A percentile compares a stretch with the other conserved stretches of the same genome.
Evolutionary conservation across 2,888 invertebrate species (phyloP).

Genomic region (Troides oblongomaculatus): DNA sequence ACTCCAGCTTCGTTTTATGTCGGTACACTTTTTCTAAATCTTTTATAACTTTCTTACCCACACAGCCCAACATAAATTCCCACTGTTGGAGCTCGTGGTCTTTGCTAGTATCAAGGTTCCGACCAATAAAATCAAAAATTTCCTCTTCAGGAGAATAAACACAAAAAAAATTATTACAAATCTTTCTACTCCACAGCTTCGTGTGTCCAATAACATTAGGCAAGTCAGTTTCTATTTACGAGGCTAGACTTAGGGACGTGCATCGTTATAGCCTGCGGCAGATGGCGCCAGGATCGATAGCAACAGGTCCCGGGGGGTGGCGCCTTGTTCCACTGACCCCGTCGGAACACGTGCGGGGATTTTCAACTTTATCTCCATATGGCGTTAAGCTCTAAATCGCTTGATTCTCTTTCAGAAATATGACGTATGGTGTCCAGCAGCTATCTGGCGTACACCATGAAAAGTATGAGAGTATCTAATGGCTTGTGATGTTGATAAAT

Average conservation of each 20-base stretch:
- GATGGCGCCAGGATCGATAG: conserved; percentile 59
- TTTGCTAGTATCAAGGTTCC: too few species aligned
- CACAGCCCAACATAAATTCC: too few species aligned
- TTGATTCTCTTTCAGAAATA: background rate
- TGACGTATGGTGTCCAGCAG: background rate
- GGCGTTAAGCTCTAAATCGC: background rate
- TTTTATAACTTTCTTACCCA: too few species aligned
- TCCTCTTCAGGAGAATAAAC: too few species aligned
- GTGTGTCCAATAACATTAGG: conserved; percentile 24
- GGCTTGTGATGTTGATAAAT: conserved; percentile 29
- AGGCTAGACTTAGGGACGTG: conserved; percentile 31
- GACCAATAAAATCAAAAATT: too few species aligned
- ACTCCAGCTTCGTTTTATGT: too few species aligned
- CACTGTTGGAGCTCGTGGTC: too few species aligned
- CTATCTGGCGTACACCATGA: conserved; percentile 16
- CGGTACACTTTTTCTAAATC: too few species aligned
- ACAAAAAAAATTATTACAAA: too few species aligned
- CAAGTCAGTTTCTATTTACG: conserved; percentile 24
- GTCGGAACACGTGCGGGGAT: conserved; percentile 26
- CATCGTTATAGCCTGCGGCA: conserved; percentile 41
- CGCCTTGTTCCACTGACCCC: conserved; percentile 56
- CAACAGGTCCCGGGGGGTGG: conserved; percentile 53
- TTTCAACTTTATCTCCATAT: background rate
- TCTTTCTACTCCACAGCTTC: background rate
- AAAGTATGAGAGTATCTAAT: conserved; percentile 27